Evolutionary conservation across 2,113 vertebrate species (phyloP), one percentile per base, ranked within the genome.

Genomic region (Cynoglossus semilaevis): DNA sequence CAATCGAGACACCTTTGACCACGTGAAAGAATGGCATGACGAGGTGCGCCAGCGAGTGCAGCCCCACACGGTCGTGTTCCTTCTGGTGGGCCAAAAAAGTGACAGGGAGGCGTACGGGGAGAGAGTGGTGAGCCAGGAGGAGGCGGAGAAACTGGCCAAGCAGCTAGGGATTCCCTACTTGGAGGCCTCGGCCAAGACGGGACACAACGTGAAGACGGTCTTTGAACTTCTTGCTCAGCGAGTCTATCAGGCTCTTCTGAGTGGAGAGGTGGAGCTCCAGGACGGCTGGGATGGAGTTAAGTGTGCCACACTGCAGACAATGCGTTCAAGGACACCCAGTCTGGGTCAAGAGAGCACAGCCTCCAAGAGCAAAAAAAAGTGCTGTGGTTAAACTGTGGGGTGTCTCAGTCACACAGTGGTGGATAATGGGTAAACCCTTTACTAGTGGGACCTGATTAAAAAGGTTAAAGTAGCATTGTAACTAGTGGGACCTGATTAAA

Each of bases 31-130:
- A 2, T 94, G 94, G 93, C 86, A 95, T 40, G 62, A 5, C 8
- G 93, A 96, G 72, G 92, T 93, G 70, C 77, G 68, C 0, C 90
- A 94, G 67, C 86, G 89, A 0, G 81, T 92, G 18, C 87, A 88
- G 57, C 93, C 91, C 0, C 77, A 83, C 15, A 70, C 50, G 12
- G 73, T 94, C 8, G 40, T 94, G 37, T 94, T 94, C 41, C 13
- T 93, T 63, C 85, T 94, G 61, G 91, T 92, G 73, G 93, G 93
- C 4, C 91, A 93, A 72, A 94, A 95, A 70, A 93, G 81, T 1
- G 93, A 96, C 84, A 65, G 81, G 41, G 77, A 51, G 0, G 73
- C 80, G 60, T 48, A 16, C 0, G 81, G 59, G 8, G 85, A 91
- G 67, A 57, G 90, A 45, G 71, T 1, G 19, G 91, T 94, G 68